Evolutionary conservation across 2,797 vertebrate species (phyloP), one percentile per base, ranked within the genome.

Genomic region (Crax fasciolata): DNA sequence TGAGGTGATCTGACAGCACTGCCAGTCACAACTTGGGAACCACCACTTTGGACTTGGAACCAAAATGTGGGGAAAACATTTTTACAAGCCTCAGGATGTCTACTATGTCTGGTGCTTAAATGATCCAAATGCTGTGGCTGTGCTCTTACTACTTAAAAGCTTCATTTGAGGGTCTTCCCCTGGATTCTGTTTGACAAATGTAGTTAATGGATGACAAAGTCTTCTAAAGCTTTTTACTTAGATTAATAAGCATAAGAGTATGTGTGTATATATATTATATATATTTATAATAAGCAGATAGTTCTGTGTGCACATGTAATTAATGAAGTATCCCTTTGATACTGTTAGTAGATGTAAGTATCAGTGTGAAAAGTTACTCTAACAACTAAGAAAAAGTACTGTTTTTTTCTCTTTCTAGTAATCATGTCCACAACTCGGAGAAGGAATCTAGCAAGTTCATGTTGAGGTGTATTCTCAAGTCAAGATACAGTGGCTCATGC

Each of bases 1-100:
- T 66, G 59, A 85, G 92, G 92, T 91, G 92, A 93, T 94, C 87
- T 80, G 84, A 78, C 84, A 92, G 84, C 62, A 25, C 73, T 97
- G 93, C 80, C 82, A 91, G 8, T n/a, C 52, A 44, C 65, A 54
- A 2, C 67, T 91, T 93, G 81, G 71, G 94, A 95, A 79, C 66
- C 76, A 19, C 67, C 24, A 76, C 61, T 93, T 89, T 82, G 66
- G 72, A 61, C 46, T 41, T 39, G 23, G 43, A 44, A 93, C 70
- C 76, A 66, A 59, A 76, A 82, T 41, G 51, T 21, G 32, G 28
- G 27, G 41, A 79, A 86, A 44, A 15, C 28, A 32, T 86, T 92
- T 83, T 52, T n/a, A 16, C 41, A 75, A 77, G 58, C 24, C 52
- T 35, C 17, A 70, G 61, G 63, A 3, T 67, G 44, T 11, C 30